These are phyloP conservation scores for Burhinus bistriatus DNA, from an alignment of 2,113 vertebrate genomes.

Conservation along the genomic window DNA sequence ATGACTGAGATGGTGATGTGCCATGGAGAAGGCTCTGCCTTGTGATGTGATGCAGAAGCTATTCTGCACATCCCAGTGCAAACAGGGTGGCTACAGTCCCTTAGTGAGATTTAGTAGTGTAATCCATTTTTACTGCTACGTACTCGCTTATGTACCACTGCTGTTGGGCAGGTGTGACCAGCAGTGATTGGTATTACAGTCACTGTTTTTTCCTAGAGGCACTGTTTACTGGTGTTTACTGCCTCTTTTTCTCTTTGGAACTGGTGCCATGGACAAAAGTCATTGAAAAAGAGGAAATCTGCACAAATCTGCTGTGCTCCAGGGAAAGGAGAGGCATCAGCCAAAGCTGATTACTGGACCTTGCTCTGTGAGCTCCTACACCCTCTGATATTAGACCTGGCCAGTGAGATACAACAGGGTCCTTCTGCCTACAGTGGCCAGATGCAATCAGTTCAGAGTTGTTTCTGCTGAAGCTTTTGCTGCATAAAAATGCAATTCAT, in stretches of 20 bases:
- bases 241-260: not conserved
- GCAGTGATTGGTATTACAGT: not conserved
- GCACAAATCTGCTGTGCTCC: not conserved
- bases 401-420: not conserved
- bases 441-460: not conserved
- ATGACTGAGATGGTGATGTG: not conserved
- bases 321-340: not conserved
- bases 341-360: not conserved
- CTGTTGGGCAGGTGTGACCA: not conserved
- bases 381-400: not conserved
- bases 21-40: not conserved
- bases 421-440: not conserved
- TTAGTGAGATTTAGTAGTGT: not conserved
- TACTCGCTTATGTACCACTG: no score
- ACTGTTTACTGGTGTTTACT: not conserved
- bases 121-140: not conserved
- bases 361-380: not conserved
- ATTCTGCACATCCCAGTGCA: not conserved
- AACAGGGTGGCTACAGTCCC: not conserved
- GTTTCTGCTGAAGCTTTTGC: not conserved
- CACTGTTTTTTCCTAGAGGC: not conserved
- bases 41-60: not conserved
- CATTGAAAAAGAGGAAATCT: not conserved
- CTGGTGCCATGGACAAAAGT: accelerated
- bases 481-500: not conserved